Evolutionary conservation across 2,113 vertebrate species (phyloP).

Genomic region (Bubo bubo): DNA sequence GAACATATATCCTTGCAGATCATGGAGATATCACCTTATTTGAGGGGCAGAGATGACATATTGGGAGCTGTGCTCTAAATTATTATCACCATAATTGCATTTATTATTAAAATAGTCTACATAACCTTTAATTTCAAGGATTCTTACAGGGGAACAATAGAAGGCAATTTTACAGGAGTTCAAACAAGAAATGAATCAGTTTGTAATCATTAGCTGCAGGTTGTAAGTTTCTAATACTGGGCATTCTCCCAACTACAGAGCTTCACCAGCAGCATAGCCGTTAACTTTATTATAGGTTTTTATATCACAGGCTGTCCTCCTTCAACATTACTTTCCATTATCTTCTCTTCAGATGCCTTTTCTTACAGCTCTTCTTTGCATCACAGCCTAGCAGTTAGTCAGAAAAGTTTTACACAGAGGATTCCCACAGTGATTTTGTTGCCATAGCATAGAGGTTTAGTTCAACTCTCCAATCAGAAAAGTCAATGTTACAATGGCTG

Average conservation of each 20-base stretch:
- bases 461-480: background rate
- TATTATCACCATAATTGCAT: background rate
- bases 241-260: background rate
- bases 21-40: background rate
- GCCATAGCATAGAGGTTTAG: background rate
- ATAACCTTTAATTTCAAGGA: background rate
- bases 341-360: background rate
- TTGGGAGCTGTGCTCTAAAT: background rate
- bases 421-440: background rate
- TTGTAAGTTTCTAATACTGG: background rate
- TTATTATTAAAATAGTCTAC: background rate
- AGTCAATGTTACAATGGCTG: background rate
- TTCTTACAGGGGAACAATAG: background rate
- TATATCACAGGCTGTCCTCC: slow-evolving; percentile 1
- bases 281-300: slow-evolving; percentile 22
- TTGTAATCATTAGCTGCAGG: slow-evolving; percentile 1
- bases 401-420: background rate
- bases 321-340: background rate
- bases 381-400: background rate
- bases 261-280: background rate
- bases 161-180: background rate
- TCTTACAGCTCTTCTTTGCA: background rate
- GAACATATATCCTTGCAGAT: background rate
- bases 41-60: background rate
- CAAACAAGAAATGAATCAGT: slow-evolving; percentile 17